phyloP scores from a whole-genome alignment of 2,113 vertebrate species.

The Telmatochromis sp. region DNA sequence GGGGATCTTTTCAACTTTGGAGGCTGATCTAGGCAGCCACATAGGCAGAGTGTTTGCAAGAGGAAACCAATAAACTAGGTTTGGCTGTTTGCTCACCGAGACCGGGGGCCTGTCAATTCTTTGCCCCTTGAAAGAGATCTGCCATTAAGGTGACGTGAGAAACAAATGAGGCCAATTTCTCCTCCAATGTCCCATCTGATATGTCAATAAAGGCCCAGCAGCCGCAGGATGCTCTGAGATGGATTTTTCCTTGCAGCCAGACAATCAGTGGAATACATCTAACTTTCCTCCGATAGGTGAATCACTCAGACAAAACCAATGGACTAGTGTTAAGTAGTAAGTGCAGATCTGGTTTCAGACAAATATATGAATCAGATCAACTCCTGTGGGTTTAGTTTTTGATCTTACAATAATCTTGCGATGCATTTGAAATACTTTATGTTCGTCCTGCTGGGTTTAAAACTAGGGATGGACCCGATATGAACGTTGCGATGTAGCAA shows the following conservation, averaged over 20 bases:
- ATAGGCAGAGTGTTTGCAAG: conserved; percentile 54
- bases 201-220: conserved; percentile 72
- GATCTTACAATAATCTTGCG: not conserved
- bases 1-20: conserved; percentile 65
- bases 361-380: conserved; percentile 48
- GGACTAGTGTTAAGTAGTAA: conserved; percentile 55
- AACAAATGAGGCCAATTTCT: conserved; percentile 81
- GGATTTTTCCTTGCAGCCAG: conserved; percentile 67
- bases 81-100: conserved; percentile 67
- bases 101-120: conserved; percentile 67
- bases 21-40: conserved; percentile 36
- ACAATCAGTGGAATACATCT: conserved; percentile 69
- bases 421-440: conserved; percentile 36
- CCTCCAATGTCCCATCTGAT: conserved; percentile 73
- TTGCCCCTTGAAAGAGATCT: conserved; percentile 68
- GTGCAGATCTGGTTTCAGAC: conserved; percentile 35
- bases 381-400: conserved; percentile 21
- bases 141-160: conserved; percentile 74
- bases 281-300: conserved; percentile 63
- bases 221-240: conserved; percentile 64
- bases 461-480: not conserved
- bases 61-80: conserved; percentile 61
- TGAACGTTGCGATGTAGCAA: not conserved
- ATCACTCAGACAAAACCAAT: conserved; percentile 62
- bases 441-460: not conserved